Base-by-base conservation (phyloP, 2,113 vertebrate species). In the Tupaia chinensis region DNA sequence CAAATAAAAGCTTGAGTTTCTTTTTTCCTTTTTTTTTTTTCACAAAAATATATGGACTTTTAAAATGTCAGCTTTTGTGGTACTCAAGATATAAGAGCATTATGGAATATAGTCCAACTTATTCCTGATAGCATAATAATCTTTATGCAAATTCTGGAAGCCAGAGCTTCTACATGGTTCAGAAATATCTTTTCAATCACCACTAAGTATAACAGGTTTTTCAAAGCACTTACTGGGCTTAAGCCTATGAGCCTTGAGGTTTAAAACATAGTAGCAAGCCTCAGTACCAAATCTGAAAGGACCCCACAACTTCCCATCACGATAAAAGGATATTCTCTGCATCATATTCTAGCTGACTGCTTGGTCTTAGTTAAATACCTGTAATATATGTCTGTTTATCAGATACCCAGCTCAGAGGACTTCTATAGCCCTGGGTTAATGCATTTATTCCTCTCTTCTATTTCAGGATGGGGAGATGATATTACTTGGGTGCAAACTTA, bases 401-500 rank as follows among this genome's bases (percentile, higher is more conserved):
- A 81, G 17, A 34, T 12, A 23, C 1, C 19, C 27, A 44, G 19
- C 63, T 76, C 23, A 60, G 86, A 94, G 19, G 10, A 34, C 58
- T 44, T 65, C 65, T 17, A 0, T 58, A 2, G 44, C 87, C n/a
- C n/a, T 87, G 22, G 29, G 12, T 66, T 69, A 85, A 85, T 29
- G 12, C 5, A 68, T 4, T 80, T 19, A 91, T 63, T 32, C 17
- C 78, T 97, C 68, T 96, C 3, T 97, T 15, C 82, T 94, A 74
- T 98, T 98, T 76, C 93, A 99, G 99, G 99, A 22, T 99, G 99
- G 99, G 99, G 99, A 32, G 96, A 98, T 95, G 97, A 98, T 54
- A 99, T 99, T 81, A 98, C 69, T 0, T 99, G 99, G 99, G 98
- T 98, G 22, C 97, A 99, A 97, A 99, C 98, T 60, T 99, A 99